Conservation (phyloP, 64 coral and sea anemone species). For the Stichodactyla helianthus region DNA sequence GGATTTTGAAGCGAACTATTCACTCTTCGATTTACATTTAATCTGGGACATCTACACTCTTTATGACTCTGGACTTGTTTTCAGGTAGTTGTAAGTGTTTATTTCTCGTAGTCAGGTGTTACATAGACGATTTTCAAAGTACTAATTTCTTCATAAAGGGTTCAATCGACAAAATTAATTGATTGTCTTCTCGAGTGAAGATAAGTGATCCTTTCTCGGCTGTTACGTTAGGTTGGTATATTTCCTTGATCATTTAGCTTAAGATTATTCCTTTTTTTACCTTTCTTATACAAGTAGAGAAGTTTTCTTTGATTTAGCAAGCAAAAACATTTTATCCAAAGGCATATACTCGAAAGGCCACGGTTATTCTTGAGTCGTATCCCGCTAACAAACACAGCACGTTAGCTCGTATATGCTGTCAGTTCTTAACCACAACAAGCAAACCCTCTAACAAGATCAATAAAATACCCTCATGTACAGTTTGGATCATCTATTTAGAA, state of each 20-base stretch:
- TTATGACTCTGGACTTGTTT: neutral
- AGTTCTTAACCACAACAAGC: neutral
- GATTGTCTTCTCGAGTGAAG: neutral
- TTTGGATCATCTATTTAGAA: neutral
- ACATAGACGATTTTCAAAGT: neutral
- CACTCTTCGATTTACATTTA: neutral
- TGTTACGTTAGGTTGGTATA: neutral
- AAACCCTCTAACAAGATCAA: neutral
- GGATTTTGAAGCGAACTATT: neutral
- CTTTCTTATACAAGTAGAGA: neutral
- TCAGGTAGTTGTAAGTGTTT: neutral
- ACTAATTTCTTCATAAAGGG: neutral
- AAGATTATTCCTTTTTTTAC: neutral
- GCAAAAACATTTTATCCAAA: neutral
- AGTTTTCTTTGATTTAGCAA: neutral
- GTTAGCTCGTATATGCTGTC: neutral
- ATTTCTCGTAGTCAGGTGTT: neutral
- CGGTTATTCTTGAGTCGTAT: neutral
- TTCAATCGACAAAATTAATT: constrained; percentile 1
- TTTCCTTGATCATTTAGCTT: neutral
- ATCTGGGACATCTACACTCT: neutral
- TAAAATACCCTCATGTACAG: neutral
- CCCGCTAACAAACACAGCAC: constrained; percentile 2
- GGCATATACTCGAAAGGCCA: neutral
- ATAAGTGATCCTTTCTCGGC: neutral